A percentile compares a stretch with the other conserved stretches of the same genome.
These are phyloP conservation scores for Oxytorus armatus DNA, from an alignment of 2,888 invertebrate genomes.

Conservation along the genomic window DNA sequence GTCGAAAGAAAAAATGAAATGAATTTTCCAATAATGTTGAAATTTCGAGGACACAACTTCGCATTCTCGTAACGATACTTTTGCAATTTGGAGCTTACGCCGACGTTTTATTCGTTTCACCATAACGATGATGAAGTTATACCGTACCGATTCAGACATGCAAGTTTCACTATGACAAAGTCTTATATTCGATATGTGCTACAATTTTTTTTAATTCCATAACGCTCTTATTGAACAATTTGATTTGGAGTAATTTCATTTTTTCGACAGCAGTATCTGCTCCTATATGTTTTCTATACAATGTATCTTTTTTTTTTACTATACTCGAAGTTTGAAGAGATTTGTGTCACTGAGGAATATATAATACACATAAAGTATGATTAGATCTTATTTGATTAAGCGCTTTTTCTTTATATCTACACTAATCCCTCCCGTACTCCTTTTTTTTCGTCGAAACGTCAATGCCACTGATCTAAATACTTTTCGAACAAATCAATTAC, in stretches of 20 bases:
- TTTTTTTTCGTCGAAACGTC: constrained; percentile 8
- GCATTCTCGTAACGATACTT: constrained; percentile 18
- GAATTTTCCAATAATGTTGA: constrained; percentile 26
- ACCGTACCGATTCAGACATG: neutral
- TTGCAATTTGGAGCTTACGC: constrained; percentile 32
- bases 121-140: constrained; percentile 22
- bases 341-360: constrained; percentile 52
- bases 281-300: constrained; percentile 40
- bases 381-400: constrained; percentile 50
- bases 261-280: constrained; percentile 41
- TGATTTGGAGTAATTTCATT: neutral
- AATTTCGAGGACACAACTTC: constrained; percentile 35
- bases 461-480: neutral
- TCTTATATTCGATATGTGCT: constrained; percentile 2
- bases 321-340: constrained; percentile 38
- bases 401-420: constrained; percentile 20
- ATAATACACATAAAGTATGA: constrained; percentile 47
- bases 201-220: constrained; percentile 14
- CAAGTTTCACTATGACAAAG: constrained; percentile 11
- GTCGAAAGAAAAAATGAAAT: constrained; percentile 24
- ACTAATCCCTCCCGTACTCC: constrained; percentile 2
- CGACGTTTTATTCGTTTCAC: constrained; percentile 36
- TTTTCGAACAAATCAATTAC: too few relatives aligned
- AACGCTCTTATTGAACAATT: constrained; percentile 7
- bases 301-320: constrained; percentile 34